These are phyloP conservation scores for Emydocephalus ijimae DNA, from an alignment of 2,113 vertebrate genomes.

Conservation along the genomic window DNA sequence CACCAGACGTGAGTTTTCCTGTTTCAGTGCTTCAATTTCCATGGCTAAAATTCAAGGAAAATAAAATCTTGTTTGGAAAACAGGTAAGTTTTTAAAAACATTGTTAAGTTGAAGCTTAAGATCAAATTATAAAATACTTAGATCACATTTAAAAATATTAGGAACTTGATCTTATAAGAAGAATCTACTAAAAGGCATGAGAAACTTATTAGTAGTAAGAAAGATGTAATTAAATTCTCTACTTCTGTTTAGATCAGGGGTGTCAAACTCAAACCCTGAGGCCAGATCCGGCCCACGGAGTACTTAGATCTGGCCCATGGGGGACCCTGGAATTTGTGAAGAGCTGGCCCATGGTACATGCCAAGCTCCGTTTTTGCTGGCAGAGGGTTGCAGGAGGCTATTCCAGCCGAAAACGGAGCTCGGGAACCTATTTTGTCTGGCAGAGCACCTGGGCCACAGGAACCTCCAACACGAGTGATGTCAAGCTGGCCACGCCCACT, in stretches of 20 bases:
- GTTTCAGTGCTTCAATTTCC: conserved; percentile 80
- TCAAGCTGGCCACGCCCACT: no score
- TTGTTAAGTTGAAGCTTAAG: neutral
- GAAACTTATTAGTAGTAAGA: neutral
- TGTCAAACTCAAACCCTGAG: no score
- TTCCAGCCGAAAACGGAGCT: no score
- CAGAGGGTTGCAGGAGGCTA: no score
- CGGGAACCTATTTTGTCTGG: no score
- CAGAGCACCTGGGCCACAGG: no score
- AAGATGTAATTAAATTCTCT: neutral
- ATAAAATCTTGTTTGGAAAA: neutral
- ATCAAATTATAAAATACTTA: neutral
- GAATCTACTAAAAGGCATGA: neutral
- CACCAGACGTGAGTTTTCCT: conserved; percentile 80
- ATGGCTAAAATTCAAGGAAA: conserved; percentile 67
- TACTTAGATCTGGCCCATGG: no score
- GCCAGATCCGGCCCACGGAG: no score
- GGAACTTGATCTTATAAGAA: neutral
- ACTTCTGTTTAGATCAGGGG: neutral
- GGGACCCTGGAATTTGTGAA: no score
- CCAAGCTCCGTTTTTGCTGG: no score
- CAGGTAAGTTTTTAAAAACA: neutral
- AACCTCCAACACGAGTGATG: no score
- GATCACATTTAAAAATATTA: neutral
- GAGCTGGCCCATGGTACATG: no score